These are phyloP conservation scores for Melanargia galathea DNA, from an alignment of 2,888 invertebrate species.

Conservation along the genomic window DNA sequence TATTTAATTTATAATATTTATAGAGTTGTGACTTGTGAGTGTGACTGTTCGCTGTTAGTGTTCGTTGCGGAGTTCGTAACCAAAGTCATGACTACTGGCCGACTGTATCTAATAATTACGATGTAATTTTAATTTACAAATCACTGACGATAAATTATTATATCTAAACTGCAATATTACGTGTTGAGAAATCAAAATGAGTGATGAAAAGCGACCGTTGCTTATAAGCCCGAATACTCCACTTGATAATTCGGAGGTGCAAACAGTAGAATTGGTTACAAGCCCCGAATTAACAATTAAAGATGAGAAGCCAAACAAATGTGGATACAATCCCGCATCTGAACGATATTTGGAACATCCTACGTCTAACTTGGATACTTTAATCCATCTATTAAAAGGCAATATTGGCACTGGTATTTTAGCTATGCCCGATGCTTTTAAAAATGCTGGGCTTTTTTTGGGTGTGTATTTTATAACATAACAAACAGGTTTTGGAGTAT, in stretches of 20 bases:
- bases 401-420: slow-evolving; percentile 96
- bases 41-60: no score
- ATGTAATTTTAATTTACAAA: slow-evolving; percentile 13
- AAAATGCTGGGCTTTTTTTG: slow-evolving; percentile 93
- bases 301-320: slow-evolving; percentile 59
- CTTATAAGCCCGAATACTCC: slow-evolving; percentile 74
- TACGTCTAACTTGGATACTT: slow-evolving; percentile 90
- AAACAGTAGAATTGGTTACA: slow-evolving; percentile 62
- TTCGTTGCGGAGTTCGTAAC: no score
- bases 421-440: slow-evolving; percentile 97
- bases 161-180: neutral
- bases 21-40: no score
- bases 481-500: neutral
- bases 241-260: slow-evolving; percentile 62
- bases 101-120: slow-evolving; percentile 1
- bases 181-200: slow-evolving; percentile 65
- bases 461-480: slow-evolving; percentile 76
- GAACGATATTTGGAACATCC: slow-evolving; percentile 89
- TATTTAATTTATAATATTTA: no score
- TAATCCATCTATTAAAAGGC: slow-evolving; percentile 88
- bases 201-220: slow-evolving; percentile 87
- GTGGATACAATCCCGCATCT: slow-evolving; percentile 81
- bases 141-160: slow-evolving; percentile 10
- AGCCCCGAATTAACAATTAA: slow-evolving; percentile 51
- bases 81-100: neutral